Evolutionary conservation across 1,140 invertebrate genomes (phyloP), one percentile per base, ranked within the genome.

Genomic region (Diplogasteroides magnus): DNA sequence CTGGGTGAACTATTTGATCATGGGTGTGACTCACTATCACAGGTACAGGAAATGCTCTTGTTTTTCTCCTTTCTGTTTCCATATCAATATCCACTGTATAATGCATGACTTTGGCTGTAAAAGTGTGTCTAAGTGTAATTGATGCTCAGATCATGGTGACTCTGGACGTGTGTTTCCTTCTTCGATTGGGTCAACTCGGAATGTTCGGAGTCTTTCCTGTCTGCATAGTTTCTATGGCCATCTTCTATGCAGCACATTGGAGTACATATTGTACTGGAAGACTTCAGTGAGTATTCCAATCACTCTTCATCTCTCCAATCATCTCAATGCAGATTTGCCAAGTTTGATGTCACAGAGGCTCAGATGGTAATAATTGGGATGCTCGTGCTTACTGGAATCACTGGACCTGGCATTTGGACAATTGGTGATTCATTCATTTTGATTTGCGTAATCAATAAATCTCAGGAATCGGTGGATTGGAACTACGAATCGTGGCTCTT

Each of bases 171-270:
- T 94, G 92, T 82, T 90, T 92, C 77, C 90, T 93, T 61, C 89
- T 97, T 66, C 90, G 93, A 80, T 84, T 98, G 64, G 96, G 95
- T 2, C 26, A 72, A 23, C 57, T 74, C 48, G 87, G 90, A 78
- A 90, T 91, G 83, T 91, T 93, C n/a, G 70, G 64, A 28, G 89
- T 89, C 61, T 92, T 92, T 89, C 90, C 97, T 88, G 93, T 97
- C 86, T 92, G 91, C 85, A 93, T 97, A 81, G 89, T 90, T 84
- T 93, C 93, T 19, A 91, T 94, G 84, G 90, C 90, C 19, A 85
- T 98, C 62, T 99, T 98, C 85, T 99, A 98, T 85, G 92, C 91
- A 84, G 95, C 96, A 1, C 96, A 98, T 85, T 99, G 96, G 97
- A 94, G 97, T 84, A 95, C 94, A 0, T 99, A 98, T 86, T 94